These are phyloP conservation scores for Sabatieria punctata DNA, from an alignment of 2,888 invertebrate species.

Conservation along the genomic window DNA sequence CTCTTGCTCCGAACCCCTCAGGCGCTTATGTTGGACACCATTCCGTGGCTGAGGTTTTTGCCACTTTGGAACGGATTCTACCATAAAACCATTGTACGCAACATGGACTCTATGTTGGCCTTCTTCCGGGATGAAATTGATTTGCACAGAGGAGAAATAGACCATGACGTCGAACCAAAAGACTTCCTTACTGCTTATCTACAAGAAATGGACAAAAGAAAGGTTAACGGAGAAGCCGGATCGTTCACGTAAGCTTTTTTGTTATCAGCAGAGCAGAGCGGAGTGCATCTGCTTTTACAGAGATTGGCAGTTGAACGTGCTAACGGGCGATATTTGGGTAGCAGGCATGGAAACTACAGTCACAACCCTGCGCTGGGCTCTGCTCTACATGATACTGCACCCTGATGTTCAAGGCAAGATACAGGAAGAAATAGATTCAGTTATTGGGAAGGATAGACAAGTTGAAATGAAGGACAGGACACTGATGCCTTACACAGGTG, in stretches of 20 bases:
- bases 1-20: too few relatives aligned
- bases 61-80: too few relatives aligned
- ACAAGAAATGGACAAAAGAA: neutral
- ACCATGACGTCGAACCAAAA: neutral
- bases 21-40: too few relatives aligned
- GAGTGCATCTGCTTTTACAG: too few relatives aligned
- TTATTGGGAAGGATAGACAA: too few relatives aligned
- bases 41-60: too few relatives aligned
- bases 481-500: too few relatives aligned
- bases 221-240: neutral
- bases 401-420: constrained; percentile 61
- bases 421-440: constrained; percentile 65
- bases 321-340: neutral
- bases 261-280: too few relatives aligned
- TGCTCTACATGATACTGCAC: constrained; percentile 68
- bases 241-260: too few relatives aligned
- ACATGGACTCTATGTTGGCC: too few relatives aligned
- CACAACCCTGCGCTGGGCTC: constrained; percentile 67
- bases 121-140: neutral
- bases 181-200: neutral
- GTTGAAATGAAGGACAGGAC: too few relatives aligned
- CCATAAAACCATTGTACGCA: too few relatives aligned
- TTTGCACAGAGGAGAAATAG: neutral
- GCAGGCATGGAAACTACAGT: constrained; percentile 63
- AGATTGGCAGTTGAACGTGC: neutral